These are phyloP conservation scores for Axis porcinus DNA, from an alignment of 2,113 vertebrate genomes.

Conservation along the genomic window DNA sequence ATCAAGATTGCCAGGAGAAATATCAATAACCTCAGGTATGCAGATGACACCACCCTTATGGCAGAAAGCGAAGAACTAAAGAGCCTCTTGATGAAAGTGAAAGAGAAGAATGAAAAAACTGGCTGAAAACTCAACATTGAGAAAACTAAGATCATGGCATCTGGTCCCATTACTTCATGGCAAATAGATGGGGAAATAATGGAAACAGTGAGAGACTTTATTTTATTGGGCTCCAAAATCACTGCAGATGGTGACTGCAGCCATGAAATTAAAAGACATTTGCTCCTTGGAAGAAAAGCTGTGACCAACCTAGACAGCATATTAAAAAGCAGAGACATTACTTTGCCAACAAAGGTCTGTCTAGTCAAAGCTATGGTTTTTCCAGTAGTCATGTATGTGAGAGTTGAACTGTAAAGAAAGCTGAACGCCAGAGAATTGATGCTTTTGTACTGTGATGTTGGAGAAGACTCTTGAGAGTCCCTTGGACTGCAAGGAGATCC, in stretches of 20 bases:
- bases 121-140: neutral
- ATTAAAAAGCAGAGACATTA: neutral
- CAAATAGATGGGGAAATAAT: neutral
- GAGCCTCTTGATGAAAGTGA: neutral
- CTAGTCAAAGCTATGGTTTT: neutral
- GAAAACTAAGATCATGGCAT: neutral
- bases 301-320: neutral
- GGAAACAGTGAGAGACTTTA: neutral
- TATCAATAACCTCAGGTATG: neutral
- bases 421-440: neutral
- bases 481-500: neutral
- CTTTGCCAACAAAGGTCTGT: neutral
- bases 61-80: neutral
- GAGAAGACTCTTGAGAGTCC: neutral
- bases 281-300: neutral
- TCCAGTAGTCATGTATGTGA: neutral
- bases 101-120: neutral
- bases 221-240: neutral
- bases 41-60: neutral
- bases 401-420: neutral
- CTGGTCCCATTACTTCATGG: neutral
- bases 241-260: neutral
- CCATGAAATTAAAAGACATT: neutral
- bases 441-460: neutral
- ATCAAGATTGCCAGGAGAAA: neutral